Conservation (phyloP, 1,140 invertebrate species). For the Saxidomus purpurata region DNA sequence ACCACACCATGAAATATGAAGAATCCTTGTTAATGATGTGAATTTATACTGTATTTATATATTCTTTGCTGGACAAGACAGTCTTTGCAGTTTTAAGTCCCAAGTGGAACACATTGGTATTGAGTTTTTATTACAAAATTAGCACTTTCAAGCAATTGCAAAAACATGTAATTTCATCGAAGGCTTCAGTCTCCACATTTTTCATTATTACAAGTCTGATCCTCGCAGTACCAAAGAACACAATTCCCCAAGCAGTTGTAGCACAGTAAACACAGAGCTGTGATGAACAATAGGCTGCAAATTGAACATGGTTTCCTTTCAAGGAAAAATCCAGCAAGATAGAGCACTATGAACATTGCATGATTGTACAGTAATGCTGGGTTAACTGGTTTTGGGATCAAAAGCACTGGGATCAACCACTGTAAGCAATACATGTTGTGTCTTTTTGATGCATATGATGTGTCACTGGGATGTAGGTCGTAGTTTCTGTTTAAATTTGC, state of each 20-base stretch:
- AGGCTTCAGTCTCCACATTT: neutral
- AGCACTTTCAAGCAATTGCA: too few relatives aligned
- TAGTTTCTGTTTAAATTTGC: too few relatives aligned
- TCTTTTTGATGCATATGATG: too few relatives aligned
- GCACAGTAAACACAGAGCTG: conserved; percentile 96
- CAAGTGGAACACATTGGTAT: too few relatives aligned
- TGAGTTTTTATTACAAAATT: too few relatives aligned
- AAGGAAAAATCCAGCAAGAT: conserved; percentile 95
- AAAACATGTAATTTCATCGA: too few relatives aligned
- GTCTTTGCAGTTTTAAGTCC: too few relatives aligned
- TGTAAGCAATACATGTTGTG: conserved; percentile 99
- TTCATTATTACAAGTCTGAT: conserved; percentile 72
- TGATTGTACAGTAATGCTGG: conserved; percentile 97
- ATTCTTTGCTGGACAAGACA: too few relatives aligned
- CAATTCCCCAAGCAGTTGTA: conserved; percentile 98
- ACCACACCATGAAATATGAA: too few relatives aligned
- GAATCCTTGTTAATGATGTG: too few relatives aligned
- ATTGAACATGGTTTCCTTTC: conserved; percentile 98
- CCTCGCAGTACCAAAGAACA: conserved; percentile 91
- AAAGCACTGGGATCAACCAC: conserved; percentile 98
- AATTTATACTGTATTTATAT: too few relatives aligned
- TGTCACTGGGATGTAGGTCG: neutral
- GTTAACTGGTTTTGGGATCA: conserved; percentile 98
- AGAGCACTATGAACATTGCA: conserved; percentile 98
- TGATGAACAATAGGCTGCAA: conserved; percentile 96